A percentile compares a stretch with the other conserved stretches of the same genome.
phyloP scores from a whole-genome alignment of 2,113 vertebrate genomes.

The Melanostigma gelatinosum region DNA sequence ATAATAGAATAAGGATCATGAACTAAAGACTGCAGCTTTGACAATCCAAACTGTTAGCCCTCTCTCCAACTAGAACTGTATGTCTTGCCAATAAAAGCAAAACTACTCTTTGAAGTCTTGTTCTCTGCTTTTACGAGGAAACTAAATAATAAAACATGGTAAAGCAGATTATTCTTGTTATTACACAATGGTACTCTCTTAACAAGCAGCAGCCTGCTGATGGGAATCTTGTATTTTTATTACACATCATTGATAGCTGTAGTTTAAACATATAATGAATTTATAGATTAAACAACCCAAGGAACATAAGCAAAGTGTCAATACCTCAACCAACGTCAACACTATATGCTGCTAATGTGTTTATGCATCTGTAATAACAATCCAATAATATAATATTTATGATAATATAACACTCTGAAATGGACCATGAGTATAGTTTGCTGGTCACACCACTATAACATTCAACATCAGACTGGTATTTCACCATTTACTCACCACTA shows the following conservation, averaged over 20 bases:
- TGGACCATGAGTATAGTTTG: not conserved
- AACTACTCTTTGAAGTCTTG: constrained; percentile 47
- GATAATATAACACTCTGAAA: not conserved
- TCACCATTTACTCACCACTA: not conserved
- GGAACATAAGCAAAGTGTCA: not conserved
- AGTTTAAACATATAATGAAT: not conserved
- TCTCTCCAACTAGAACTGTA: constrained; percentile 74
- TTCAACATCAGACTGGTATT: not conserved
- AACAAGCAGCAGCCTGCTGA: not conserved
- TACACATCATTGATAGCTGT: not conserved
- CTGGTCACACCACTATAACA: not conserved
- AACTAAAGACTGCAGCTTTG: constrained; percentile 72
- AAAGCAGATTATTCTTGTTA: not conserved
- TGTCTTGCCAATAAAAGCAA: constrained; percentile 81
- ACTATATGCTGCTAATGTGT: not conserved
- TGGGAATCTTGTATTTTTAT: not conserved
- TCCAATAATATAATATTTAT: not conserved
- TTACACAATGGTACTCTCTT: not conserved
- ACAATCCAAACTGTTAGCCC: constrained; percentile 80
- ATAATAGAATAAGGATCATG: constrained; percentile 47
- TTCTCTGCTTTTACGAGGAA: constrained; percentile 14
- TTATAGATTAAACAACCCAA: not conserved
- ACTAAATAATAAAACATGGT: not conserved
- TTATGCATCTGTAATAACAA: not conserved
- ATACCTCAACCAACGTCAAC: not conserved